Base-by-base conservation (phyloP, 2,797 vertebrate species). In the Anisognathus igniventris region DNA sequence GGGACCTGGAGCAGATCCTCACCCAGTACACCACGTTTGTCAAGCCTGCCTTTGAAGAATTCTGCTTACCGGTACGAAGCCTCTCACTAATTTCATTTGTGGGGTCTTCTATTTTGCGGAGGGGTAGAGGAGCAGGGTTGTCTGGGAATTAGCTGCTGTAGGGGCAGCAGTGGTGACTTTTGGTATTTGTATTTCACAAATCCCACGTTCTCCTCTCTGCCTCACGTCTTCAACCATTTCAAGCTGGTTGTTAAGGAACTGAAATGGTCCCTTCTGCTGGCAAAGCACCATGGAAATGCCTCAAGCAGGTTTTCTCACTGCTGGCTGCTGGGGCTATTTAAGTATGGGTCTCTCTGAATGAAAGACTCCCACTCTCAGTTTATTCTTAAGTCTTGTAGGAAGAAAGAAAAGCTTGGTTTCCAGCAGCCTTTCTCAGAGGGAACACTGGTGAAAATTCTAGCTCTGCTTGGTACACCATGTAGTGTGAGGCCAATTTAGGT, bases 31-130 rank as follows among this genome's bases (percentile, higher is more conserved):
- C 99, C 8, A 99, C 98, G 0, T 99, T 99, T 13, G 99, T 99
- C 88, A 99, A 99, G 88, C 99, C 99, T 3, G 99, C 99, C 61
- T 99, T 99, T 22, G 99, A 99, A 95, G 99, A 99, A 96, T 99
- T 99, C 98, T 99, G 99, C 95, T 97, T 99, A 65, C 99, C 99
- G 96, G 99, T 99, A 98, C 8, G 1, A 6, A 54, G 2, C 2
- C 47, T 16, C 27, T 16, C 6, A 1, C 37, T 65, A 0, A 7
- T 11, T 16, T 18, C 5, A 31, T 35, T 14, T 47, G 13, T 15
- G 13, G 13, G 28, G 8, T 2, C 4, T n/a, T 21, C 8, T 9
- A 35, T 44, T 42, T 17, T 6, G 3, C 6, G 22, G 7, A 18
- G 16, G 15, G 3, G 2, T 19, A 10, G 61, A 58, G n/a, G 35